Conservation (phyloP, 2,797 vertebrate species). For the Diceros bicornis region DNA sequence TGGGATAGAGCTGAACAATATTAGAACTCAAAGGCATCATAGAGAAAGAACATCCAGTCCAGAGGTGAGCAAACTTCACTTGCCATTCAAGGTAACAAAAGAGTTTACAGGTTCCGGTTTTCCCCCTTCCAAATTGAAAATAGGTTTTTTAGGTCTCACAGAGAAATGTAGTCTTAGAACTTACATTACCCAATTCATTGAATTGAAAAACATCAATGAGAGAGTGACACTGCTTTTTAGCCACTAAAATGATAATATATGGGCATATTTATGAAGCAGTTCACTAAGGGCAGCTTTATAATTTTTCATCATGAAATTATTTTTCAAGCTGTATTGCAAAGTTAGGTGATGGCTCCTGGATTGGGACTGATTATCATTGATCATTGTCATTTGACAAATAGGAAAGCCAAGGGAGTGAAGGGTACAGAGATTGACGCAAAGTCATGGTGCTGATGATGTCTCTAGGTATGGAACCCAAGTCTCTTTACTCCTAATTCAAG, state of each 20-base stretch:
- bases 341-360: background rate
- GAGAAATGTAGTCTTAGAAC: background rate
- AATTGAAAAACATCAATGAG: constrained; percentile 8
- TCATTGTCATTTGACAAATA: background rate
- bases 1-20: background rate
- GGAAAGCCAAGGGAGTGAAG: background rate
- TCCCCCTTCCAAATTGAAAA: background rate
- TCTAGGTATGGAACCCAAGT: background rate
- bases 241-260: background rate
- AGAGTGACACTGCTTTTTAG: background rate
- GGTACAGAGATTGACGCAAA: background rate
- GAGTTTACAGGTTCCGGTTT: background rate
- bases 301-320: constrained; percentile 16
- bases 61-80: background rate
- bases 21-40: background rate
- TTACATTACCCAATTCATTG: background rate
- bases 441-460: background rate
- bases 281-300: background rate
- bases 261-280: background rate
- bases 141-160: background rate
- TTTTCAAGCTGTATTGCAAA: background rate
- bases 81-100: background rate
- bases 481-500: background rate
- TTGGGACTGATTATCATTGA: background rate
- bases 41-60: background rate